A percentile compares a stretch with the other conserved stretches of the same genome.
Evolutionary conservation across 2,113 vertebrate genomes (phyloP).

Genomic region (Hippolais icterina): DNA sequence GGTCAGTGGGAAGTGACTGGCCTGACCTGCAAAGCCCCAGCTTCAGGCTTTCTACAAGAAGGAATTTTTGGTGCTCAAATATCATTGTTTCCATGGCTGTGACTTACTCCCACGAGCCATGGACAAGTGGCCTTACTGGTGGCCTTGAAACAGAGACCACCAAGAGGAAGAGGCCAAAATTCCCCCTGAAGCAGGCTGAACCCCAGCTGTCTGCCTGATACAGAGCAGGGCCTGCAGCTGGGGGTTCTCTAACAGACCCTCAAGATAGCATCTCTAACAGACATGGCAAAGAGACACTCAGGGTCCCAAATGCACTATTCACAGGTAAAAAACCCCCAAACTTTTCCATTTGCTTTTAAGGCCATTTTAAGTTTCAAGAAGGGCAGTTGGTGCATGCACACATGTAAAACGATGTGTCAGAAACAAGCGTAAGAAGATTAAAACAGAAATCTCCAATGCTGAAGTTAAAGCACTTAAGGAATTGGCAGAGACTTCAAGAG

Average conservation of each 20-base stretch:
- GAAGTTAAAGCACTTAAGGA: slow-evolving; percentile 53
- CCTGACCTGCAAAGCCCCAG: background rate
- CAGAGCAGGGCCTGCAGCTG: rapidly evolving
- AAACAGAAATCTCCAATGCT: background rate
- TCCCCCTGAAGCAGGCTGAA: background rate
- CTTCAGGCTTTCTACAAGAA: background rate
- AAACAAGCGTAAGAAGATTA: background rate
- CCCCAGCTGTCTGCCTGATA: background rate
- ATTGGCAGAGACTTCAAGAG: slow-evolving; percentile 60
- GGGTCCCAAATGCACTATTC: background rate
- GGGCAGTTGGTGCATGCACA: background rate
- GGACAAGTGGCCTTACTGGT: background rate
- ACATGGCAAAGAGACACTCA: background rate
- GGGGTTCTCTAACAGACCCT: background rate
- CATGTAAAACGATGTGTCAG: slow-evolving; percentile 19
- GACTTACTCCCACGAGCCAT: background rate
- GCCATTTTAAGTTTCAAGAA: background rate
- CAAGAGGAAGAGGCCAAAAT: background rate
- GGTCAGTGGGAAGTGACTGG: background rate
- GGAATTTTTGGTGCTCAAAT: background rate
- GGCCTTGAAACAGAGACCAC: background rate
- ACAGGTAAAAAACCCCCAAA: background rate
- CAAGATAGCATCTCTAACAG: background rate
- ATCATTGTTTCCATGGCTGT: background rate
- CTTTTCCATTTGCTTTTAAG: background rate